Conservation (phyloP, 2,888 invertebrate species). For the Lycia hirtaria region DNA sequence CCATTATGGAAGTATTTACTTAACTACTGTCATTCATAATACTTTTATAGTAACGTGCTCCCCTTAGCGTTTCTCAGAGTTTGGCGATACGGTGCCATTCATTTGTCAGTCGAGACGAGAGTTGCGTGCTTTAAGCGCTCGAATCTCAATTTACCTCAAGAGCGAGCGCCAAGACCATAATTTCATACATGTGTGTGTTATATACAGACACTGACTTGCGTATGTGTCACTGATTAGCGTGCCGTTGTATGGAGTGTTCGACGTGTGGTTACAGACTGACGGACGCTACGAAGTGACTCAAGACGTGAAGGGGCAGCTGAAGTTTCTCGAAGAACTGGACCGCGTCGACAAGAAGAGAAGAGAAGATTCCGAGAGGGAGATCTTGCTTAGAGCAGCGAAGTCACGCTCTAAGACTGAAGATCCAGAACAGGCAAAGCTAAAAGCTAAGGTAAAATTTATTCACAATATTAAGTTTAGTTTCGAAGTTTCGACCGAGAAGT, state of each 20-base stretch:
- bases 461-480: not conserved
- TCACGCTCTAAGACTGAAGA: constrained; percentile 98
- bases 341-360: constrained; percentile 96
- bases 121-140: too few relatives aligned
- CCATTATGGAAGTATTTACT: too few relatives aligned
- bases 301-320: constrained; percentile 96
- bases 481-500: too few relatives aligned
- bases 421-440: constrained; percentile 98
- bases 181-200: too few relatives aligned
- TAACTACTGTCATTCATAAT: too few relatives aligned
- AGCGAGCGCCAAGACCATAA: too few relatives aligned
- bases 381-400: constrained; percentile 96
- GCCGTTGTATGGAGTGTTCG: too few relatives aligned
- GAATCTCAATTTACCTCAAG: too few relatives aligned
- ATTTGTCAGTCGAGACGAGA: too few relatives aligned
- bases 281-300: constrained; percentile 94
- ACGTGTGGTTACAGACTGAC: constrained; percentile 91
- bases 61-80: too few relatives aligned
- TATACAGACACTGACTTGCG: not conserved
- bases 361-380: constrained; percentile 97
- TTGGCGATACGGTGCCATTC: too few relatives aligned
- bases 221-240: not conserved
- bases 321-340: constrained; percentile 98
- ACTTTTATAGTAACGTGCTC: too few relatives aligned
- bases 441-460: constrained; percentile 90